Conservation (phyloP, 2,888 invertebrate species). For the Resseliella maxima region DNA sequence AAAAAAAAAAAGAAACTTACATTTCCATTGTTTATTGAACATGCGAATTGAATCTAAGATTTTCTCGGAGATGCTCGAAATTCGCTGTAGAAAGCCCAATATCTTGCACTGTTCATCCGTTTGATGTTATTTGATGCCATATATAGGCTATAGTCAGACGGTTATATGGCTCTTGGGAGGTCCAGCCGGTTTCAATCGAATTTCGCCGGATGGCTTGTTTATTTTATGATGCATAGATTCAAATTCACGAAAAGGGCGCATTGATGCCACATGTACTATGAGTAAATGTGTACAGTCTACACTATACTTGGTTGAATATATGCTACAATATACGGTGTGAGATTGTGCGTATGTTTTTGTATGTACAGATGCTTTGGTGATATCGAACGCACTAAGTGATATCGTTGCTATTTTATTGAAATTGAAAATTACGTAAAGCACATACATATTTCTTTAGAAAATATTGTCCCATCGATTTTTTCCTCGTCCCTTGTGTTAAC, state of each 20-base stretch:
- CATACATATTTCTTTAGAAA: conserved; percentile 55
- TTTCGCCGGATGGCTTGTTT: conserved; percentile 47
- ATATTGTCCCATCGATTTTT: conserved; percentile 33
- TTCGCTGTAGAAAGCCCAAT: conserved; percentile 6
- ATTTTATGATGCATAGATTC: conserved; percentile 53
- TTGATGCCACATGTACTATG: not conserved
- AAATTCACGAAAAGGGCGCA: conserved; percentile 33
- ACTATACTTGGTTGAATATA: not conserved
- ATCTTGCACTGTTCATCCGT: not conserved
- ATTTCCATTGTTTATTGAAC: conserved; percentile 53
- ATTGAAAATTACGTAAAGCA: conserved; percentile 55
- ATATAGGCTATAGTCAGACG: conserved; percentile 46
- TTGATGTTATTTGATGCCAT: conserved; percentile 24
- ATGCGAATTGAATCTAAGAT: conserved; percentile 46
- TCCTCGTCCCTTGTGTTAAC: not conserved
- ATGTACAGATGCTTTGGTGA: not conserved
- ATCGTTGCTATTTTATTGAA: conserved; percentile 54
- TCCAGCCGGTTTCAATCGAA: conserved; percentile 53
- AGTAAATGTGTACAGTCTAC: not conserved
- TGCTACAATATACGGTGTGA: not conserved
- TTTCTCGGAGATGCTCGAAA: conserved; percentile 17
- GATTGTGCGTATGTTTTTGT: too few species aligned
- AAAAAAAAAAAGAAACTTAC: not conserved
- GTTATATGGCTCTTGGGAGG: conserved; percentile 54
- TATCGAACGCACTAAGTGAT: not conserved